Base-by-base conservation (phyloP, 1,140 invertebrate genomes). In the Ephestia elutella region DNA sequence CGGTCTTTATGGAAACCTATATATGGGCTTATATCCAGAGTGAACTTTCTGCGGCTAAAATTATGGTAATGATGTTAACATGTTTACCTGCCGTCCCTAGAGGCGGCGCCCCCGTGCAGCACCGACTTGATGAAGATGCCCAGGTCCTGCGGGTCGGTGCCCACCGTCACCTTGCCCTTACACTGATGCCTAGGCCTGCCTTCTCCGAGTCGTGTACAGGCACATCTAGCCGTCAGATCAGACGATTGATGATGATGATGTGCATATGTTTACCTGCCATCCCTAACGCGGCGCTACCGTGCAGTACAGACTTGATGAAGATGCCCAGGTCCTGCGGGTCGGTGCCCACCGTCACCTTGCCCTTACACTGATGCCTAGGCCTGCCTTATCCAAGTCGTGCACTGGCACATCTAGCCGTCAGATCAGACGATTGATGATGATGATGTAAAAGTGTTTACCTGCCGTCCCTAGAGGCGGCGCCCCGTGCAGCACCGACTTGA, bases 41-140 rank as follows among this genome's bases (percentile, higher is more conserved):
- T n/a, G n/a, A n/a, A n/a, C n/a, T n/a, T n/a, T n/a, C n/a, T n/a
- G n/a, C n/a, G n/a, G n/a, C n/a, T n/a, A n/a, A n/a, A n/a, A n/a
- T n/a, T n/a, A n/a, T n/a, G n/a, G n/a, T n/a, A n/a, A n/a, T n/a
- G n/a, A n/a, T n/a, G n/a, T n/a, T n/a, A n/a, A n/a, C 3, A 30
- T 56, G 25, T 53, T 69, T n/a, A 89, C 86, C 88, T 86, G 35
- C 97, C 97, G 87, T 99, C 98, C 68, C 95, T 90, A 0, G 95
- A 97, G 8, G 98, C 98, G 8, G 98, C 98, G 9, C 98, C 98
- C 8, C 98, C 98, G 73, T 96, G 92, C 60, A 99, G 92, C 2
- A 99, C 97, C 73, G 95, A 97, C 86, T 99, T 99, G 62, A 99
- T 96, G 89, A 99, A 99, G 72, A 99, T 99, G 8, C 98, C 98